These are phyloP conservation scores for Lasioglossum oenotherae DNA, from an alignment of 2,888 invertebrate genomes.

Conservation along the genomic window DNA sequence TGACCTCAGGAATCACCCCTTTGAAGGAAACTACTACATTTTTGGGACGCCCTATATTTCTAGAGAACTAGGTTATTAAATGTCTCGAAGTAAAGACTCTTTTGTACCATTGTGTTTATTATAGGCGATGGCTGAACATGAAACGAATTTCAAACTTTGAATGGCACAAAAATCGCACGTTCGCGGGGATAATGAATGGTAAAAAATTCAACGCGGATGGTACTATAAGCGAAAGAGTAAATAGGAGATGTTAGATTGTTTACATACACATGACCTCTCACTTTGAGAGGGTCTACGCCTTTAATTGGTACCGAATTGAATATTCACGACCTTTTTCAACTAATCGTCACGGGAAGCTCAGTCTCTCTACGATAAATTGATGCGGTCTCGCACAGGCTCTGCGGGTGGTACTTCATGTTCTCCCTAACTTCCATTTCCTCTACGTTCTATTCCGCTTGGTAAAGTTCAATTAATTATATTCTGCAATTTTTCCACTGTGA, in stretches of 20 bases:
- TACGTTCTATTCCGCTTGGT: neutral
- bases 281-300: constrained; percentile 26
- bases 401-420: constrained; percentile 32
- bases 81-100: neutral
- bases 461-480: constrained; percentile 32
- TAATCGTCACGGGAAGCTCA: constrained; percentile 33
- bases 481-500: neutral
- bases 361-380: constrained; percentile 52
- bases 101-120: neutral
- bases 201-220: neutral
- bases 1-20: too few species aligned
- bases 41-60: neutral
- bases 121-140: neutral
- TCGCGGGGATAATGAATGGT: neutral
- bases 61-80: neutral
- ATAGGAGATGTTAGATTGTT: constrained; percentile 5
- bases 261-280: constrained; percentile 27
- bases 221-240: neutral
- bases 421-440: constrained; percentile 20
- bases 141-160: neutral
- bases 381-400: constrained; percentile 35
- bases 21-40: too few species aligned
- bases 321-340: constrained; percentile 60
- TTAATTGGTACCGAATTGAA: constrained; percentile 58
- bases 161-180: neutral